Percentiles rank a stretch among this genome's conserved stretches.
Conservation (phyloP, 2,113 vertebrate species). For the Oplegnathus fasciatus region DNA sequence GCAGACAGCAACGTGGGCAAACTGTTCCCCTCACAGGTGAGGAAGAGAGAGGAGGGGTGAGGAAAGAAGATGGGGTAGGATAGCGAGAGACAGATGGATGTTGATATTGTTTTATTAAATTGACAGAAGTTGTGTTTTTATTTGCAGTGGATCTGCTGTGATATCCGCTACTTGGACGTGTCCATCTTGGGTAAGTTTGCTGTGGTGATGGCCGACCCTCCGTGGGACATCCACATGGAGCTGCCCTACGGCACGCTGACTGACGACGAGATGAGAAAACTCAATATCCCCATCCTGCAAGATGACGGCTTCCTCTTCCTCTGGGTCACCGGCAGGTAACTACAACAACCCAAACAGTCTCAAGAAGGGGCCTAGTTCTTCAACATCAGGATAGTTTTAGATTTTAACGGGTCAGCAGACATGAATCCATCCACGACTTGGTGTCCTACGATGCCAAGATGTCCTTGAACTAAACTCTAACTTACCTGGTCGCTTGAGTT, state of each 20-base stretch:
- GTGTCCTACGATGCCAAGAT: not conserved
- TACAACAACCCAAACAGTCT: too few species aligned
- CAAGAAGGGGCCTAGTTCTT: not conserved
- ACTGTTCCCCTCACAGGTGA: conserved; percentile 93
- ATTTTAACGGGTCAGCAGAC: not conserved
- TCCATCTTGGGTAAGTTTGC: conserved; percentile 96
- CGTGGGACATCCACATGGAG: conserved; percentile 98
- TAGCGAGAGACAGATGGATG: not conserved
- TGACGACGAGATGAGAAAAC: conserved; percentile 95
- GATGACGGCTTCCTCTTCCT: conserved; percentile 97
- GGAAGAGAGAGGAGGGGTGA: not conserved
- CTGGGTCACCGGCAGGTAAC: conserved; percentile 95
- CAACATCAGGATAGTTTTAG: accelerated
- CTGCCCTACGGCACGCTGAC: conserved; percentile 94
- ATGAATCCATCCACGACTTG: not conserved
- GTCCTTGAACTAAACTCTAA: not conserved
- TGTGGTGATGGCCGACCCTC: conserved; percentile 96
- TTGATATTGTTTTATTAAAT: not conserved
- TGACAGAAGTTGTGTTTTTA: not conserved
- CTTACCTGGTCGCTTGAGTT: not conserved
- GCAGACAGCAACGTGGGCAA: conserved; percentile 89
- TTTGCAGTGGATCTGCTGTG: conserved; percentile 93
- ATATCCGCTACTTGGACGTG: conserved; percentile 94
- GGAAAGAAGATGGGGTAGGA: not conserved
- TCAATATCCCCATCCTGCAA: conserved; percentile 94